These are phyloP conservation scores for Synanthedon formicaeformis DNA, from an alignment of 2,888 invertebrate genomes.

Conservation along the genomic window DNA sequence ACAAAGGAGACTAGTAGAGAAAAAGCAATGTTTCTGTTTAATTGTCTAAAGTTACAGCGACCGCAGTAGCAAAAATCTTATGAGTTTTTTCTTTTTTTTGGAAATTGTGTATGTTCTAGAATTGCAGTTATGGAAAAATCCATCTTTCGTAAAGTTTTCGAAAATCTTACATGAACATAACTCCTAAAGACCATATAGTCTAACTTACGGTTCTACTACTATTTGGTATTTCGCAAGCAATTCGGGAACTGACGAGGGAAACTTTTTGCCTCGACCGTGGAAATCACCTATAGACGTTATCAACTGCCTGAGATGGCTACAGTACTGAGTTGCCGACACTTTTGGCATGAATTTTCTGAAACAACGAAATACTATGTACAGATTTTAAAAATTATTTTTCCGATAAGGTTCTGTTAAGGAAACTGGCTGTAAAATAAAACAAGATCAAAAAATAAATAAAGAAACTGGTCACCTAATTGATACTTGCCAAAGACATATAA, in stretches of 20 bases:
- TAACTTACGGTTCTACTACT: conserved; percentile 87
- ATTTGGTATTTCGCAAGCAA: conserved; percentile 82
- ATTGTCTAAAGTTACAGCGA: too few relatives aligned
- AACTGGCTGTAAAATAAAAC: too few relatives aligned
- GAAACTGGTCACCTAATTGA: too few relatives aligned
- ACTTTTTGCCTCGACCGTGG: conserved; percentile 64
- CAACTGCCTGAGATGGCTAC: conserved; percentile 83
- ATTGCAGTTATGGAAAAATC: too few relatives aligned
- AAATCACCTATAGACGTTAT: conserved; percentile 86
- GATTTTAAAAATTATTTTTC: too few relatives aligned
- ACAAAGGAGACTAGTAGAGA: too few relatives aligned
- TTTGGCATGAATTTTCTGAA: conserved; percentile 91
- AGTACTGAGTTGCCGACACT: conserved; percentile 88
- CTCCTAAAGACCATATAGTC: neutral
- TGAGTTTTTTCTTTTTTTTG: too few relatives aligned
- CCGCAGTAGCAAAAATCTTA: too few relatives aligned
- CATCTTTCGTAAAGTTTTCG: neutral
- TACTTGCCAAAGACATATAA: neutral
- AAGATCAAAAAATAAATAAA: too few relatives aligned
- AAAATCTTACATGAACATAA: neutral
- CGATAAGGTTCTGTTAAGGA: too few relatives aligned
- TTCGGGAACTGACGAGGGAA: conserved; percentile 79
- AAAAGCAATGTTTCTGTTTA: too few relatives aligned
- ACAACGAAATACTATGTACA: conserved; percentile 11
- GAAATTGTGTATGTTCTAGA: too few relatives aligned